Evolutionary conservation across 92 coral and sea anemone species (phyloP).

Genomic region (Phenganax marumi): DNA sequence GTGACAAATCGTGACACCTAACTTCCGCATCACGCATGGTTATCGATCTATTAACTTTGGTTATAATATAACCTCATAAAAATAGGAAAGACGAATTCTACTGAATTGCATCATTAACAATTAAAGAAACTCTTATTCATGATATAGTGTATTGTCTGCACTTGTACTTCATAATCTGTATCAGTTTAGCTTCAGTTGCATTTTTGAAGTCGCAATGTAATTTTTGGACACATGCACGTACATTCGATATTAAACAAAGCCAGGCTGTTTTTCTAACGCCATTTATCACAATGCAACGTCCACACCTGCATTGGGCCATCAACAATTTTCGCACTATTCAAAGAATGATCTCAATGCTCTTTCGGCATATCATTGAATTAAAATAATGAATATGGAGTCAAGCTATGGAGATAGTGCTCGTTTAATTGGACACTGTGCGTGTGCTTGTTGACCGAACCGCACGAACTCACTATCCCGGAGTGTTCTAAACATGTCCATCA

Average conservation of each 20-base stretch:
- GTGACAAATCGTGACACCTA: too few species aligned
- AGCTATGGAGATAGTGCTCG: constrained; percentile 20
- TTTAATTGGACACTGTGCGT: constrained; percentile 18
- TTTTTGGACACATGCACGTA: not conserved
- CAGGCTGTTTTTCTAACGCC: not conserved
- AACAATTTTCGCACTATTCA: constrained; percentile 41
- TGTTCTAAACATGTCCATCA: constrained; percentile 36
- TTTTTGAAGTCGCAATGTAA: not conserved
- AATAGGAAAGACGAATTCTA: too few species aligned
- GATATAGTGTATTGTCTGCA: too few species aligned
- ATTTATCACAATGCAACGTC: constrained; percentile 10
- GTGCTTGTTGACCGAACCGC: constrained; percentile 5
- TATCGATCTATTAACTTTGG: too few species aligned
- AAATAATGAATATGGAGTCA: constrained; percentile 33
- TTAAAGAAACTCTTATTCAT: too few species aligned
- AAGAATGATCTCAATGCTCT: constrained; percentile 40
- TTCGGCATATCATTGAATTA: constrained; percentile 41
- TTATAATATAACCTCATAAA: too few species aligned
- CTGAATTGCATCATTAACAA: too few species aligned
- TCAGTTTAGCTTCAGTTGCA: not conserved
- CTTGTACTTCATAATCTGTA: too few species aligned
- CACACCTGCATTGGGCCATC: constrained; percentile 26
- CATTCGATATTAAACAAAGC: not conserved
- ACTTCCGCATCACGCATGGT: too few species aligned
- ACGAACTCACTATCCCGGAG: not conserved